Evolutionary conservation across 1,140 invertebrate genomes (phyloP).

Genomic region (Bombus superbus): DNA sequence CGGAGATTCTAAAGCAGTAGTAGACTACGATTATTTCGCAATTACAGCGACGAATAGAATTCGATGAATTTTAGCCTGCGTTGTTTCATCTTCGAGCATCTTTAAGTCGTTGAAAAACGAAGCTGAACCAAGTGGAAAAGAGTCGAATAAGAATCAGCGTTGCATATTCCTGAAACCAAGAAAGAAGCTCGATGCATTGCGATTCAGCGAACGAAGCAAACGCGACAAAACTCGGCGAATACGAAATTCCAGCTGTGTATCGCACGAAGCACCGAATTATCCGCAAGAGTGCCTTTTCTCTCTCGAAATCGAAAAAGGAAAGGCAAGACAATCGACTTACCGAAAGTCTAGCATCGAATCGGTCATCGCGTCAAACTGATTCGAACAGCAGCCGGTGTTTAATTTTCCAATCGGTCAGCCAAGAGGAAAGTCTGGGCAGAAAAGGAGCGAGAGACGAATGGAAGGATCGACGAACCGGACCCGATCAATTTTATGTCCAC

Average conservation of each 20-base stretch:
- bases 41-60: background rate
- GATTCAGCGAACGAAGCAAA: background rate
- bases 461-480: conserved; percentile 4
- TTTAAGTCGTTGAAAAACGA: no score
- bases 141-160: background rate
- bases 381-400: background rate
- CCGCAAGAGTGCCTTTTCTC: background rate
- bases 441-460: background rate
- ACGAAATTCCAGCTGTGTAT: conserved; percentile 1
- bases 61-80: no score
- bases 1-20: background rate
- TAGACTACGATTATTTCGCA: background rate
- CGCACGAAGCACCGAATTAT: background rate
- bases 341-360: background rate
- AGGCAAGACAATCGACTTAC: background rate
- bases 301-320: background rate
- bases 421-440: background rate
- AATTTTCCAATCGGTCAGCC: conserved; percentile 22
- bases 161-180: background rate
- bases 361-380: background rate
- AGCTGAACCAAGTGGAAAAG: no score
- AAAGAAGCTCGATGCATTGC: background rate
- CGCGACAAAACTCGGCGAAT: conserved; percentile 1
- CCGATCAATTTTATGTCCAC: conserved; percentile 51
- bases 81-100: no score